phyloP scores from a whole-genome alignment of 1,140 invertebrate genomes.

The Condylostylus longicornis region DNA sequence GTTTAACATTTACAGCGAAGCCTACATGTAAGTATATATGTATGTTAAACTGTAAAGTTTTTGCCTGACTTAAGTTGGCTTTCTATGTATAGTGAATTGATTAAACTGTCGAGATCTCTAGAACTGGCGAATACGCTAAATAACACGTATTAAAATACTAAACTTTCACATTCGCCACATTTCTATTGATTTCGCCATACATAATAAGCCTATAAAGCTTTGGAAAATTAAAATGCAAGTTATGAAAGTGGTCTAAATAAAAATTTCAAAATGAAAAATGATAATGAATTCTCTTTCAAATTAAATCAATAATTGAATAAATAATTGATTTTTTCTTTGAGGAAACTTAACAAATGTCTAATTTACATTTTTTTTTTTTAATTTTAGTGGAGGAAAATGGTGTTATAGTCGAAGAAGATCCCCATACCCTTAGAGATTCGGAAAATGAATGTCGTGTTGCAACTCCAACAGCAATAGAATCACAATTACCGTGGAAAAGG shows the following conservation, averaged over 20 bases:
- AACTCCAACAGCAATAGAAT: constrained; percentile 70
- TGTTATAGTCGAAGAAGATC: constrained; percentile 28
- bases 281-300: neutral
- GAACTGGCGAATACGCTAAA: no score
- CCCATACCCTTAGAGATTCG: constrained; percentile 25
- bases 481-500: constrained; percentile 77
- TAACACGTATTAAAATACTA: no score
- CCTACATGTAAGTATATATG: constrained; percentile 59
- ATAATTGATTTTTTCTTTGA: neutral
- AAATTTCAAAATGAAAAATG: neutral
- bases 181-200: no score
- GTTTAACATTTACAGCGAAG: constrained; percentile 72
- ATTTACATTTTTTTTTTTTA: neutral
- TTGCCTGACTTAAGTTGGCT: no score
- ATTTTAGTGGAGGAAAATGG: constrained; percentile 22
- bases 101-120: no score
- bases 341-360: neutral
- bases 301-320: neutral
- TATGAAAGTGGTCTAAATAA: no score
- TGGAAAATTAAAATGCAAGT: no score
- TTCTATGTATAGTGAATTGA: no score
- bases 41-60: no score
- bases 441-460: constrained; percentile 44
- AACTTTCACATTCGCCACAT: no score
- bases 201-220: no score